These are phyloP conservation scores for Luperina testacea DNA, from an alignment of 2,888 invertebrate genomes.

Conservation along the genomic window DNA sequence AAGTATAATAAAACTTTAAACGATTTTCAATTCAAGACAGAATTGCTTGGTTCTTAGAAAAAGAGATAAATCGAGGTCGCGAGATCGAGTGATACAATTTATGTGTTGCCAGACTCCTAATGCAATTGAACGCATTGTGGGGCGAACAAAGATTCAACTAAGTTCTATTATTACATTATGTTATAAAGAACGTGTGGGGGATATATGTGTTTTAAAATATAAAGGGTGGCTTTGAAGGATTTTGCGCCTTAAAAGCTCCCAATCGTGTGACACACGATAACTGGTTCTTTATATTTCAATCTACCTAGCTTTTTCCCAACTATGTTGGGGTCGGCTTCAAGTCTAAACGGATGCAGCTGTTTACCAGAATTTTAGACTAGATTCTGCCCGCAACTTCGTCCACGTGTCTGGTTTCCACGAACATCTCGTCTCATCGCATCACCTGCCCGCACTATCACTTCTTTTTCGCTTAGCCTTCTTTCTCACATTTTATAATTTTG, in stretches of 20 bases:
- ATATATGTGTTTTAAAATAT: conserved; percentile 26
- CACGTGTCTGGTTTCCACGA: too few relatives aligned
- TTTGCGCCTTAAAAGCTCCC: not conserved
- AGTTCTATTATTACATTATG: conserved; percentile 54
- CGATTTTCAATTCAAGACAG: conserved; percentile 67
- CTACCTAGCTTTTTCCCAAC: too few relatives aligned
- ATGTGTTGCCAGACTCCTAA: conserved; percentile 72
- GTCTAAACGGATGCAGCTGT: too few relatives aligned
- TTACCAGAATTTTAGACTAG: too few relatives aligned
- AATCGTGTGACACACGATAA: not conserved
- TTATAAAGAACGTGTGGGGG: conserved; percentile 34
- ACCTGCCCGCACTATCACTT: too few relatives aligned
- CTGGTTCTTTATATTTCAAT: not conserved
- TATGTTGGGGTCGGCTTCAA: too few relatives aligned
- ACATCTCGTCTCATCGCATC: too few relatives aligned
- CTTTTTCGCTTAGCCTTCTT: too few relatives aligned
- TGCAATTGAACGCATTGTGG: conserved; percentile 75
- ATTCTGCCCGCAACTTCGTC: too few relatives aligned
- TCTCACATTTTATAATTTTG: too few relatives aligned
- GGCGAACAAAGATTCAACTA: conserved; percentile 58
- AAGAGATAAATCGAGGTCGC: conserved; percentile 68
- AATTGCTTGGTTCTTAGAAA: conserved; percentile 60
- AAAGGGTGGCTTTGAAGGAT: not conserved
- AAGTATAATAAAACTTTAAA: conserved; percentile 64
- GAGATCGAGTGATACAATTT: conserved; percentile 76